Evolutionary conservation across 2,797 vertebrate genomes (phyloP).

Genomic region (Leuciscus waleckii): DNA sequence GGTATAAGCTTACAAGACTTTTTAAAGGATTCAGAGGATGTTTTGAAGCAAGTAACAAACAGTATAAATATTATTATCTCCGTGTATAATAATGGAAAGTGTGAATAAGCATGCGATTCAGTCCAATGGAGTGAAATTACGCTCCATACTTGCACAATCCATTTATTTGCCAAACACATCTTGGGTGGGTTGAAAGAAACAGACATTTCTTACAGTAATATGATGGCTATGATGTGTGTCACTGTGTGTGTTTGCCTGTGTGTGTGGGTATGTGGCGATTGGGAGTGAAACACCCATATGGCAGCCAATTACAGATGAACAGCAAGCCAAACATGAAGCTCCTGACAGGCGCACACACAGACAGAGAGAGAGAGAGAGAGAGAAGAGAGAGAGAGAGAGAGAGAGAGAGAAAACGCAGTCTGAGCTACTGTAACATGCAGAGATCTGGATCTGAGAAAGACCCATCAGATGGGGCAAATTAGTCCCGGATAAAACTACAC

Average conservation of each 20-base stretch:
- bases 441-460: conserved; percentile 51
- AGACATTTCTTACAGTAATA: conserved; percentile 49
- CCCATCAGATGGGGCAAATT: conserved; percentile 48
- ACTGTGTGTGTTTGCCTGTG: conserved; percentile 26
- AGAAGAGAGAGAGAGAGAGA: conserved; percentile 27
- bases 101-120: conserved; percentile 60
- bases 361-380: conserved; percentile 15
- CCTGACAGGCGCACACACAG: conserved; percentile 44
- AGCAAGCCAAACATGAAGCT: conserved; percentile 59
- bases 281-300: conserved; percentile 51
- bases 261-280: conserved; percentile 35
- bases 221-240: conserved; percentile 49
- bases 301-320: conserved; percentile 56
- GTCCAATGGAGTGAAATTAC: conserved; percentile 58
- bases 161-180: conserved; percentile 39
- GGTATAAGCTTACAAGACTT: neutral
- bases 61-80: neutral
- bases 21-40: conserved; percentile 6
- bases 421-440: conserved; percentile 57
- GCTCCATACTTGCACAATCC: conserved; percentile 64
- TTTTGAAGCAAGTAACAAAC: neutral
- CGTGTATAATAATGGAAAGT: conserved; percentile 8
- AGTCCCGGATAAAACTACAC: conserved; percentile 47
- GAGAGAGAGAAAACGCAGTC: conserved; percentile 19
- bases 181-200: conserved; percentile 43